Conservation (phyloP, 2,113 vertebrate species). For the Illadopsis cleaveri region DNA sequence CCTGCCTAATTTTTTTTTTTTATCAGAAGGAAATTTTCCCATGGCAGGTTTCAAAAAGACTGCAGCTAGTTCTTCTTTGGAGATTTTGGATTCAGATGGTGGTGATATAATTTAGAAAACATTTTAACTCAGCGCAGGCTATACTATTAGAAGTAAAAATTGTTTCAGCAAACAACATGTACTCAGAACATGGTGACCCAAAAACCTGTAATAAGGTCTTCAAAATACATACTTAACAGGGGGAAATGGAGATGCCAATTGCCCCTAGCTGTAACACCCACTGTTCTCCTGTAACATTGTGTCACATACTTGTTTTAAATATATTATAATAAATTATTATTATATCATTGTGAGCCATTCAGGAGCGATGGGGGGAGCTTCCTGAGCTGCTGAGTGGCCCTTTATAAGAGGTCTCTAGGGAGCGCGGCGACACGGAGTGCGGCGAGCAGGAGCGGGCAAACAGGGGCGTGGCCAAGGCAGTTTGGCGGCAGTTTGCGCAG, state of each 20-base stretch:
- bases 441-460: no score
- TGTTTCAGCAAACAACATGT: not conserved
- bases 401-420: no score
- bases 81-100: not conserved
- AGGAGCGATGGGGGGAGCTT: no score
- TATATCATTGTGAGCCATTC: no score
- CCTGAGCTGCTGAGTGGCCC: no score
- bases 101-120: not conserved
- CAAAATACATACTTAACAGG: not conserved
- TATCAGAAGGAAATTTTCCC: not conserved
- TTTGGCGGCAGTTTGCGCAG: no score
- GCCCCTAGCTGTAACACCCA: not conserved
- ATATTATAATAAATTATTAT: no score
- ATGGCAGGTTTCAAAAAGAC: not conserved
- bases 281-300: not conserved
- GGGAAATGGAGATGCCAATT: not conserved
- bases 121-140: not conserved
- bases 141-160: not conserved
- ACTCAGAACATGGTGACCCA: not conserved
- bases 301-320: not conserved
- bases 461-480: no score
- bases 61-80: not conserved
- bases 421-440: no score
- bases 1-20: no score
- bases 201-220: not conserved